A percentile compares a stretch with the other conserved stretches of the same genome.
Evolutionary conservation across 2,888 invertebrate species (phyloP).

Genomic region (Drosophila rellima): DNA sequence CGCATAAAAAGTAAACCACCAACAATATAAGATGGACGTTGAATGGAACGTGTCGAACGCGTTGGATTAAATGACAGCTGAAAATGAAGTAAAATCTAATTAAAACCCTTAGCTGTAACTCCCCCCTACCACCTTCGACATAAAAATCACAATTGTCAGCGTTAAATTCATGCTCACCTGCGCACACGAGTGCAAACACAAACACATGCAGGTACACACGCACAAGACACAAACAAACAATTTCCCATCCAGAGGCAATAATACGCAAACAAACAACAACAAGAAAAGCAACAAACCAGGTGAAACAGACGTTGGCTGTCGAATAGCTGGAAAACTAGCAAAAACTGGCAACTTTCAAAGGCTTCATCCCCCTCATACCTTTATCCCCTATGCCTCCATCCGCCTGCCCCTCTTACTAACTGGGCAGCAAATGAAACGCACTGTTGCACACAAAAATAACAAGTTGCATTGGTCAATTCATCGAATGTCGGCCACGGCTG

Average conservation of each 20-base stretch:
- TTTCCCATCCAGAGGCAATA: slow-evolving; percentile 63
- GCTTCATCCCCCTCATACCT: slow-evolving; percentile 1
- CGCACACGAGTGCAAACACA: slow-evolving; percentile 32
- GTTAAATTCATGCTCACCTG: slow-evolving; percentile 59
- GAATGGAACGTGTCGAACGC: slow-evolving; percentile 23
- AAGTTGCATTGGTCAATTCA: slow-evolving; percentile 78
- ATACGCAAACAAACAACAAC: slow-evolving; percentile 63
- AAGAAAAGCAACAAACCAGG: slow-evolving; percentile 38
- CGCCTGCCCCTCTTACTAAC: slow-evolving; percentile 1
- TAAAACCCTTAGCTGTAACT: slow-evolving; percentile 49
- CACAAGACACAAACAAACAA: slow-evolving; percentile 53
- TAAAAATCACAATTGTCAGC: slow-evolving; percentile 77
- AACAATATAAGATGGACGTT: slow-evolving; percentile 8
- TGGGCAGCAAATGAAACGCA: slow-evolving; percentile 68
- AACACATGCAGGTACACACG: slow-evolving; percentile 27
- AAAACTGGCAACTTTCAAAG: slow-evolving; percentile 54
- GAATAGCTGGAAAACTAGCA: slow-evolving; percentile 46
- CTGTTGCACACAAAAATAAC: slow-evolving; percentile 80
- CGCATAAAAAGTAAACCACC: slow-evolving; percentile 12
- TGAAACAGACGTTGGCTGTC: slow-evolving; percentile 70
- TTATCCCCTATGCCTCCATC: not conserved
- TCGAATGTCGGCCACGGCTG: slow-evolving; percentile 77
- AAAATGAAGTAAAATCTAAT: slow-evolving; percentile 73
- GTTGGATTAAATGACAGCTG: slow-evolving; percentile 55
- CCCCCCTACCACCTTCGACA: slow-evolving; percentile 4